Evolutionary conservation across 2,113 vertebrate species (phyloP).

Genomic region (Rhea americana): DNA sequence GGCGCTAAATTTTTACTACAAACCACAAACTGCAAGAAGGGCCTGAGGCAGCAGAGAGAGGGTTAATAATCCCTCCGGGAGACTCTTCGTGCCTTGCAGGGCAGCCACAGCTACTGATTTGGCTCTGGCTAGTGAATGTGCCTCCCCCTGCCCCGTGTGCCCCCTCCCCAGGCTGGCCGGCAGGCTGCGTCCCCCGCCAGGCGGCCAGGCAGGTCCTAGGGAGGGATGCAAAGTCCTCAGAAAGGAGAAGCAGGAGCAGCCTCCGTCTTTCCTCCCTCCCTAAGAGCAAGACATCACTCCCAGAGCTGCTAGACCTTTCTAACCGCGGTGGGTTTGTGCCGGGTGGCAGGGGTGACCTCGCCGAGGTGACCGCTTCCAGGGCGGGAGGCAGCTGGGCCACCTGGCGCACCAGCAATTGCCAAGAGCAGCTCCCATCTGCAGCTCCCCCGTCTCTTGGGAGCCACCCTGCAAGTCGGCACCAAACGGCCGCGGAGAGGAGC

Average conservation of each 20-base stretch:
- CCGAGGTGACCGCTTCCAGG: background rate
- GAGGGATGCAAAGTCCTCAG: background rate
- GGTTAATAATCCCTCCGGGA: background rate
- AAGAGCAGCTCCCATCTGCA: background rate
- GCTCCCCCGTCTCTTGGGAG: background rate
- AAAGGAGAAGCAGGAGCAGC: background rate
- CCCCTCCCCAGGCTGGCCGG: background rate
- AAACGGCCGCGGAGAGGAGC: background rate
- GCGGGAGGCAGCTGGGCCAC: background rate
- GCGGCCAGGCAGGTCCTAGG: background rate
- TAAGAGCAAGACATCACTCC: background rate
- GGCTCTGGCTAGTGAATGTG: background rate
- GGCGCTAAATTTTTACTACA: background rate
- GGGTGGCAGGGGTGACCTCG: background rate
- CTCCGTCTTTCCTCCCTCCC: rapidly evolving
- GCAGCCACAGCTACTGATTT: background rate
- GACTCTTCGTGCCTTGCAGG: background rate
- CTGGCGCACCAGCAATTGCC: background rate
- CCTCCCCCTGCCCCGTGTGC: background rate
- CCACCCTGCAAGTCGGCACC: rapidly evolving
- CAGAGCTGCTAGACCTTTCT: background rate
- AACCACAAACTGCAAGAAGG: background rate
- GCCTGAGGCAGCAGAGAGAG: background rate
- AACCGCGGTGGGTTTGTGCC: background rate
- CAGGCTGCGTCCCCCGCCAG: background rate